Base-by-base conservation (phyloP, 1,140 invertebrate genomes). In the Drosophila ohnishii region DNA sequence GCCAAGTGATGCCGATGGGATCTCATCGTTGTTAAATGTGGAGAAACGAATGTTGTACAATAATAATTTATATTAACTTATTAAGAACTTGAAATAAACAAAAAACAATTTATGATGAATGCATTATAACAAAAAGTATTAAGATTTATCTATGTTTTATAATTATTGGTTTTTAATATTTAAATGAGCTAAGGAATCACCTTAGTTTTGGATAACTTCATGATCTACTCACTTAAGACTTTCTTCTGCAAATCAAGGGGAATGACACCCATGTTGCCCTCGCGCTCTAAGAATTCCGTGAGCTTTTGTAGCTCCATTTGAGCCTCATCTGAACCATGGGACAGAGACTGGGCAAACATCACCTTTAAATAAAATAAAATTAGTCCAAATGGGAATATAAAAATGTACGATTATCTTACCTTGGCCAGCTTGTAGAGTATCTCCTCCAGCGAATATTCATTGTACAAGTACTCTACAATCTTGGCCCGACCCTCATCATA, bases 401-500 rank as follows among this genome's bases (percentile, higher is more conserved):
- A 6, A 2, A 5, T 37, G 13, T n/a, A 3, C 1, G 7, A 5
- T 4, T 4, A 32, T 42, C 30, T 32, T 75, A 95, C 94, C 92
- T 95, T 95, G 40, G 95, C 95, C 11, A 96, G 91, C 74, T 96
- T 95, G 87, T 96, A 96, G 56, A 96, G 95, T 2, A 96, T 94
- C 90, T 96, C 95, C 90, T 96, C 95, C 34, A 96, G 90, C 9
- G 95, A 95, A 78, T 95, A 95, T 80, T 95, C 94, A 7, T 94
- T 95, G 91, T 95, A 95, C 9, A 95, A 90, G 37, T 94, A 94
- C 78, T 95, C 95, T 0, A 95, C 94, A 7, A 95, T 93, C 63
- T 94, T 93, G 22, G 95, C 75, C 14, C 92, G 87, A 44, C 93
- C 92, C 45, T 93, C 92, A 64, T 92, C 93, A 65, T 93, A 93